Percentiles rank a stretch among this genome's conserved stretches.
Evolutionary conservation across 2,888 invertebrate genomes (phyloP).

Genomic region (Orchesella flavescens): DNA sequence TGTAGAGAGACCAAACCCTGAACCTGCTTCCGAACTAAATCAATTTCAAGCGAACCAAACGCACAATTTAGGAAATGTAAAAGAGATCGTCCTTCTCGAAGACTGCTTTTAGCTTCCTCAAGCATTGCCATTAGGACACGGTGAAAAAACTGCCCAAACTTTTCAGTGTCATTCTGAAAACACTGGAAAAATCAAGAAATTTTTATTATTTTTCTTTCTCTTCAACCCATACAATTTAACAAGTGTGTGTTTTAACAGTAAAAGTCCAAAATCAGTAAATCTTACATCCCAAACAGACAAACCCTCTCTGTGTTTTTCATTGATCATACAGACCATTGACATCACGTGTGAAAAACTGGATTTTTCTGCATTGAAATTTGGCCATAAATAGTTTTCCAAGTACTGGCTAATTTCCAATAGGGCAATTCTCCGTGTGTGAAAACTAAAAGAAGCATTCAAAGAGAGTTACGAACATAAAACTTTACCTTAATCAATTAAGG

Average conservation of each 20-base stretch:
- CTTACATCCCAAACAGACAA: slow-evolving; percentile 95
- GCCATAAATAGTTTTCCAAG: slow-evolving; percentile 97
- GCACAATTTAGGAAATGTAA: slow-evolving; percentile 95
- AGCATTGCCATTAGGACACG: slow-evolving; percentile 86
- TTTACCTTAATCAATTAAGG: too few species aligned
- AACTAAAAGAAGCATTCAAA: slow-evolving; percentile 76
- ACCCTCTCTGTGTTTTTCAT: slow-evolving; percentile 97
- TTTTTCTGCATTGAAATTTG: slow-evolving; percentile 86
- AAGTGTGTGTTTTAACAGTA: neutral
- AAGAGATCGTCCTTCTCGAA: slow-evolving; percentile 74
- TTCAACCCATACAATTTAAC: neutral
- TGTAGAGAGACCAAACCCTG: slow-evolving; percentile 92
- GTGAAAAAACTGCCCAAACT: slow-evolving; percentile 88
- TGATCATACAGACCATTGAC: slow-evolving; percentile 98
- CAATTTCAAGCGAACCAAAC: slow-evolving; percentile 98
- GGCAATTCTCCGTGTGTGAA: slow-evolving; percentile 91
- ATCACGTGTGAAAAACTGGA: slow-evolving; percentile 91
- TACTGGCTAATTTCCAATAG: slow-evolving; percentile 98
- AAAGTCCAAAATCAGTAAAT: neutral
- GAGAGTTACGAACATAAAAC: too few species aligned
- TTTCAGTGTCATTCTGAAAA: slow-evolving; percentile 84
- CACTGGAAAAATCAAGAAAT: slow-evolving; percentile 76
- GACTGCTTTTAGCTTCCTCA: slow-evolving; percentile 87
- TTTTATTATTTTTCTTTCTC: too few species aligned
- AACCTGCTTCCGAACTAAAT: slow-evolving; percentile 92